These are phyloP conservation scores for Pocillopora meandrina DNA, from an alignment of 92 coral and sea anemone species.

Conservation along the genomic window DNA sequence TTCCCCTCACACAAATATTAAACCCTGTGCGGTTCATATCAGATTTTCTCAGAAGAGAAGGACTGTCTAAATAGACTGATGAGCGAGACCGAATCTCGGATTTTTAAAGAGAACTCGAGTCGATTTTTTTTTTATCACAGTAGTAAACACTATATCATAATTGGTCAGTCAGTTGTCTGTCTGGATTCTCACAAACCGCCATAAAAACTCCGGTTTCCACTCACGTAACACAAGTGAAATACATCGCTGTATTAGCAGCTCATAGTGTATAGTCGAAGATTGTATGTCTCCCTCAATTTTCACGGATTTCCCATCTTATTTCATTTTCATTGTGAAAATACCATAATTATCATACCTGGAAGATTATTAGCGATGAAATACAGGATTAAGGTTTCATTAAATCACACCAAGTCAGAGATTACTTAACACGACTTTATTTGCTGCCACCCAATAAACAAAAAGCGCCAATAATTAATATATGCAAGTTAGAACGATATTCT, in stretches of 20 bases:
- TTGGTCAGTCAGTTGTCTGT: too few relatives aligned
- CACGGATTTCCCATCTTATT: neutral
- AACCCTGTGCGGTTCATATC: too few relatives aligned
- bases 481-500: neutral
- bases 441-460: neutral
- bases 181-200: neutral
- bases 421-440: neutral
- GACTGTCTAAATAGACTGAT: too few relatives aligned
- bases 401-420: neutral
- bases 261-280: too few relatives aligned
- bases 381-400: conserved; percentile 17
- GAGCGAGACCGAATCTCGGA: too few relatives aligned
- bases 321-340: neutral
- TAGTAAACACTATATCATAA: too few relatives aligned
- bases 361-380: neutral
- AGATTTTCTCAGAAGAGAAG: too few relatives aligned
- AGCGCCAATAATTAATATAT: neutral
- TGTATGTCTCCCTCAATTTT: neutral
- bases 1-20: too few relatives aligned
- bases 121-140: too few relatives aligned
- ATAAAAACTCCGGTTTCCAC: neutral
- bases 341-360: neutral
- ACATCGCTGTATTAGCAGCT: too few relatives aligned
- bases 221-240: too few relatives aligned
- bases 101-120: too few relatives aligned